Percentiles rank a stretch among this genome's conserved stretches.
phyloP scores from a whole-genome alignment of 92 coral and sea anemone species.

The Parazoanthus swiftii region DNA sequence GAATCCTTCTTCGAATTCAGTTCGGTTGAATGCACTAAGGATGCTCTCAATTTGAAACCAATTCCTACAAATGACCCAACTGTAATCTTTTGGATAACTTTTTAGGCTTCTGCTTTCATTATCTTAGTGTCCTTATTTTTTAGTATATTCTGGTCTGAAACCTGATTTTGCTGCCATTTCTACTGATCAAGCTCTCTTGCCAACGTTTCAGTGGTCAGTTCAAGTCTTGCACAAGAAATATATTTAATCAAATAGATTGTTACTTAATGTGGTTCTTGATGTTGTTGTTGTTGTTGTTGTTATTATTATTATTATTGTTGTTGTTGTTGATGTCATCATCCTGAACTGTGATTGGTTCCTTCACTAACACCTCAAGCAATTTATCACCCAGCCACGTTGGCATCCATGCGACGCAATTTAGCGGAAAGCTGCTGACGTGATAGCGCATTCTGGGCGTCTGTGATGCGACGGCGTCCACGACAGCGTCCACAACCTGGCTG shows the following conservation, averaged over 20 bases:
- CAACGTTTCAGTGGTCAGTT: no score
- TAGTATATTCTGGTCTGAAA: no score
- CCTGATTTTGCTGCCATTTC: no score
- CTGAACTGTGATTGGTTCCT: neutral
- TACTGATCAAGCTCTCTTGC: no score
- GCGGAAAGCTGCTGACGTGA: slow-evolving; percentile 43
- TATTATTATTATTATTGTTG: neutral
- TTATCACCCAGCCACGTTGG: slow-evolving; percentile 51
- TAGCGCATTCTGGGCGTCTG: slow-evolving; percentile 46
- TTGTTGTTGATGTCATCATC: slow-evolving; percentile 10
- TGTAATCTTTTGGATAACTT: no score
- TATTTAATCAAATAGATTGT: neutral
- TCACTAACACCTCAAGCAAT: slow-evolving; percentile 16
- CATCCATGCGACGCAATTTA: slow-evolving; percentile 48
- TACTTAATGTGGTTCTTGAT: neutral
- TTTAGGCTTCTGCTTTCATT: no score
- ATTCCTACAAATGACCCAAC: no score
- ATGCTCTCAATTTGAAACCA: no score
- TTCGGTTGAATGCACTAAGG: no score
- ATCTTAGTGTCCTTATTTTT: no score
- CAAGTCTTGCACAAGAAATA: no score
- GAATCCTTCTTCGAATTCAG: no score
- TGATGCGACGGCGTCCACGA: slow-evolving; percentile 49
- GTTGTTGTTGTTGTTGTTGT: slow-evolving; percentile 1
- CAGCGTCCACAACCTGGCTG: slow-evolving; percentile 42